Conservation (phyloP, 1,140 invertebrate genomes). For the Popillia japonica region DNA sequence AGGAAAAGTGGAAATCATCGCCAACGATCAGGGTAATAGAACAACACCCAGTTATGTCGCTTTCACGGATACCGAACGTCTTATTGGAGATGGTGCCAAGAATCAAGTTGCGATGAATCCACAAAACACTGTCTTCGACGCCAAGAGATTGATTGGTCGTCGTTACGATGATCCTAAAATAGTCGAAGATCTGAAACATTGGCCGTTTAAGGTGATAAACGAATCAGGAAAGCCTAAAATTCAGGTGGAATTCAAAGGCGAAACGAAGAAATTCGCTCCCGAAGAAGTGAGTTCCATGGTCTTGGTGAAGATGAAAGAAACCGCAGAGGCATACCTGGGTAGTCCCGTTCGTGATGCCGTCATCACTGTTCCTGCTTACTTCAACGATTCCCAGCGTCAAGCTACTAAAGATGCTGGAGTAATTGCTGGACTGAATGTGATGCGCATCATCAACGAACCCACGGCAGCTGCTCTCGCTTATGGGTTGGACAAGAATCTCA, state of each 20-base stretch:
- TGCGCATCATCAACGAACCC: constrained; percentile 82
- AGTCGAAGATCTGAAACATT: constrained; percentile 72
- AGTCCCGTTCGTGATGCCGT: constrained; percentile 62
- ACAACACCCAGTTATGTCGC: constrained; percentile 93
- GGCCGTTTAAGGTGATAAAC: constrained; percentile 73
- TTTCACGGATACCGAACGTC: constrained; percentile 81
- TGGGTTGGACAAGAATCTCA: constrained; percentile 78
- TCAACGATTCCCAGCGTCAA: constrained; percentile 75
- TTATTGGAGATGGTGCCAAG: constrained; percentile 71
- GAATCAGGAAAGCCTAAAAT: constrained; percentile 71
- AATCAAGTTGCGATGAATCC: constrained; percentile 73
- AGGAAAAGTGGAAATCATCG: constrained; percentile 92
- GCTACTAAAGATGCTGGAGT: constrained; percentile 75
- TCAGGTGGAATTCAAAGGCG: constrained; percentile 75
- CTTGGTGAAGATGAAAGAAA: constrained; percentile 70
- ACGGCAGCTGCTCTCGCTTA: constrained; percentile 81
- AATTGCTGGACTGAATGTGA: constrained; percentile 69
- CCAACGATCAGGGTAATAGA: constrained; percentile 93
- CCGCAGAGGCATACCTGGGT: constrained; percentile 65
- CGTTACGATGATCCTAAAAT: constrained; percentile 75
- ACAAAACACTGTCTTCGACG: constrained; percentile 76
- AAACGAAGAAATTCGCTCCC: constrained; percentile 76
- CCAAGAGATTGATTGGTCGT: constrained; percentile 71
- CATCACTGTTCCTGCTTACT: constrained; percentile 71
- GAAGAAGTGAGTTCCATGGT: constrained; percentile 80